These are phyloP conservation scores for Pandemis corylana DNA, from an alignment of 2,888 invertebrate genomes.

Conservation along the genomic window DNA sequence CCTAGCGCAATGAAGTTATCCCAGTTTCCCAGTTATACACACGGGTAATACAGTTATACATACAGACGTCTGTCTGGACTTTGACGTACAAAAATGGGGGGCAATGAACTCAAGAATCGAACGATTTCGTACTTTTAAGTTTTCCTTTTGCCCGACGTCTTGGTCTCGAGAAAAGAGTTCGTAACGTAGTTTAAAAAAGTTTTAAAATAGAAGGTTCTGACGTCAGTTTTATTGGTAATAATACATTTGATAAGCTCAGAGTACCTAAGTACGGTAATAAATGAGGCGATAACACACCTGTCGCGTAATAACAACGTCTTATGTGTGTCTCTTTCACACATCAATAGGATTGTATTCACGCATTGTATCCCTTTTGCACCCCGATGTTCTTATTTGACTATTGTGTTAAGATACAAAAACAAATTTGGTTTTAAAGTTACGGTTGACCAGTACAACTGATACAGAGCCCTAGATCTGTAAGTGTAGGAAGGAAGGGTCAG, in stretches of 20 bases:
- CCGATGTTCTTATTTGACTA: no score
- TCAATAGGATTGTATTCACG: no score
- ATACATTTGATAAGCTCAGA: background rate
- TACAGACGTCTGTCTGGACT: slow-evolving; percentile 36
- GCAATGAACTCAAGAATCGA: slow-evolving; percentile 35
- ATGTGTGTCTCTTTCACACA: no score
- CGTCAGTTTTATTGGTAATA: background rate
- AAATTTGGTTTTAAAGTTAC: no score
- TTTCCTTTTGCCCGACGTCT: slow-evolving; percentile 17
- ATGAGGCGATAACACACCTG: no score
- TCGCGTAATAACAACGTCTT: no score
- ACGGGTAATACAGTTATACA: background rate
- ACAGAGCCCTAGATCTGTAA: no score
- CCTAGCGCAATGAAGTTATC: slow-evolving; percentile 17
- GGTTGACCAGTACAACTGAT: no score
- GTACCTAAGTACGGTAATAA: no score
- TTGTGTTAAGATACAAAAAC: no score
- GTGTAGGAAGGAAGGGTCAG: no score
- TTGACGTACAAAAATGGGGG: slow-evolving; percentile 41
- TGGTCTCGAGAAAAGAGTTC: background rate
- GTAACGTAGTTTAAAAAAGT: background rate
- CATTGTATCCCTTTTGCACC: no score
- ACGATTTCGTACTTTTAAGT: slow-evolving; percentile 39
- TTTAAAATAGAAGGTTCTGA: background rate
- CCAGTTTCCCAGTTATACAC: slow-evolving; percentile 33